Percentiles rank a stretch among this genome's conserved stretches.
Conservation (phyloP, 2,888 invertebrate genomes). For the Gymnoscelis rufifasciata region DNA sequence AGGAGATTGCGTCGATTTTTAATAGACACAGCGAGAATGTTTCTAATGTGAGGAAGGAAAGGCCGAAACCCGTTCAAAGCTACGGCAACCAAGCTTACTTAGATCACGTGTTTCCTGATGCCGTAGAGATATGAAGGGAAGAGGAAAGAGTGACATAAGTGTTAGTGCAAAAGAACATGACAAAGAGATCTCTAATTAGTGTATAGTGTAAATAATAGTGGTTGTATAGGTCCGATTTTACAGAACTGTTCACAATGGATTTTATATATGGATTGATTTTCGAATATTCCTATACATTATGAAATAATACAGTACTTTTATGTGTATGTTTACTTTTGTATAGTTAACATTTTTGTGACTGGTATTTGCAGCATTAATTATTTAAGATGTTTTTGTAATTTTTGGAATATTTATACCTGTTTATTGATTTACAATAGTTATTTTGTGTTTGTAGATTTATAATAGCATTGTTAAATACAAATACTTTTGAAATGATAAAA, state of each 20-base stretch:
- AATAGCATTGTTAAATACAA: no score
- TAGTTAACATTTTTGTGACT: no score
- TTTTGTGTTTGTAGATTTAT: no score
- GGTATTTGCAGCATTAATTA: no score
- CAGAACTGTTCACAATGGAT: not conserved
- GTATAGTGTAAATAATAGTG: conserved; percentile 20
- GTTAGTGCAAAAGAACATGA: conserved; percentile 23
- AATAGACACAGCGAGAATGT: conserved; percentile 55
- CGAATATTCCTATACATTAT: no score
- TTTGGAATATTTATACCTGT: no score
- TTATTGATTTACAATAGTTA: no score
- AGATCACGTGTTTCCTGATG: conserved; percentile 80
- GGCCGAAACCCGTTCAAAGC: conserved; percentile 80
- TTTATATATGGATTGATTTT: not conserved
- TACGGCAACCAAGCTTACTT: conserved; percentile 80
- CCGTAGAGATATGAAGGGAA: conserved; percentile 57
- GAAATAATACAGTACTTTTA: no score
- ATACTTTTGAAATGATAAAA: no score
- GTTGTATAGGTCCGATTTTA: conserved; percentile 8
- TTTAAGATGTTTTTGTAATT: no score
- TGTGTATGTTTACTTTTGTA: no score
- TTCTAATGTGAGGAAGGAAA: conserved; percentile 52
- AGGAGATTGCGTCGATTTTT: conserved; percentile 68
- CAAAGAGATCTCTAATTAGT: conserved; percentile 36
- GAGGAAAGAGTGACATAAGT: conserved; percentile 26